phyloP scores from a whole-genome alignment of 2,113 vertebrate species.

The Alexandromys fortis region DNA sequence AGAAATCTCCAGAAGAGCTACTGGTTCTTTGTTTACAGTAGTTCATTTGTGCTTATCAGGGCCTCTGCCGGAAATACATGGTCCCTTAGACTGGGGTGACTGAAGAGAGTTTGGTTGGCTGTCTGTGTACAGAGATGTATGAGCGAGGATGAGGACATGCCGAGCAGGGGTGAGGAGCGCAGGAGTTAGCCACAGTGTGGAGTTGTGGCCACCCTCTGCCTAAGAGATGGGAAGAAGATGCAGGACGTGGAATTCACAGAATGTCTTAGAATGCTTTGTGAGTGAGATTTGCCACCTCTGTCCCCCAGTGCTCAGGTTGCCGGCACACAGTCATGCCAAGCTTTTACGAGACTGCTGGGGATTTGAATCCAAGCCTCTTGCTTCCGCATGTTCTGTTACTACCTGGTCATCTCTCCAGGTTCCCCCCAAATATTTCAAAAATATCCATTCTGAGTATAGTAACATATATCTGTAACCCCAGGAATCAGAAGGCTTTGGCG shows the following conservation, averaged over 20 bases:
- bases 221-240: background rate
- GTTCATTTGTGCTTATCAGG: background rate
- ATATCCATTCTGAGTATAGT: background rate
- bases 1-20: background rate
- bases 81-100: background rate
- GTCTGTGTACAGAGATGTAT: background rate
- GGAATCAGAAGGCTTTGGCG: background rate
- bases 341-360: background rate
- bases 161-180: background rate
- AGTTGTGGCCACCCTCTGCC: background rate
- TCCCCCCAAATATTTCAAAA: background rate
- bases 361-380: background rate
- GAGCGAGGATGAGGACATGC: background rate
- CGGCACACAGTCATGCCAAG: too few relatives aligned
- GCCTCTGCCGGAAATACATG: background rate
- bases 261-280: background rate
- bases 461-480: background rate
- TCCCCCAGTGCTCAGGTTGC: too few relatives aligned
- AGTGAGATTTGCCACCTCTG: background rate
- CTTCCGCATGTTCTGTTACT: background rate
- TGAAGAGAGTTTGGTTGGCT: background rate
- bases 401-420: background rate
- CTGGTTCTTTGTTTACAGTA: background rate
- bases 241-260: background rate
- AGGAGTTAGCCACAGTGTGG: background rate